Conservation (phyloP, 2,113 vertebrate species). For the Nerophis ophidion region DNA sequence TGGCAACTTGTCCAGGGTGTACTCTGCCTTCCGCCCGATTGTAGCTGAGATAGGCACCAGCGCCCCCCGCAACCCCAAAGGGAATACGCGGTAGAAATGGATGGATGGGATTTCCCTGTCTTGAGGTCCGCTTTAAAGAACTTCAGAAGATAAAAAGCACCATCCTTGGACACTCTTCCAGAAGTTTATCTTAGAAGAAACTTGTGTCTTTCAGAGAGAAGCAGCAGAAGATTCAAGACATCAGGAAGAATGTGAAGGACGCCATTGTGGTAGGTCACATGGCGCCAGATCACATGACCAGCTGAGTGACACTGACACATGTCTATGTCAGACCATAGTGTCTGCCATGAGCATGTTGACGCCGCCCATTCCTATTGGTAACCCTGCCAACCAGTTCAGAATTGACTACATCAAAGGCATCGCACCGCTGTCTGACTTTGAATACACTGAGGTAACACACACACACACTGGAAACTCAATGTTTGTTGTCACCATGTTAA, state of each 20-base stretch:
- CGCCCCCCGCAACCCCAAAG: too few species aligned
- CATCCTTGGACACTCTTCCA: background rate
- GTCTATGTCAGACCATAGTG: constrained; percentile 49
- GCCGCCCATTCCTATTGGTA: constrained; percentile 49
- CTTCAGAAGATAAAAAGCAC: background rate
- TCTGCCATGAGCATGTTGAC: constrained; percentile 52
- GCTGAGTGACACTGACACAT: background rate
- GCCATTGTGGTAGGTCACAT: constrained; percentile 58
- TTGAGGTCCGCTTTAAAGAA: background rate
- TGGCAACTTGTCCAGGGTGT: too few species aligned
- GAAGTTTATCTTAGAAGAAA: background rate
- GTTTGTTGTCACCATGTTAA: constrained; percentile 61
- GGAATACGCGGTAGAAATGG: too few species aligned
- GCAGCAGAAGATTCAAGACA: constrained; percentile 56
- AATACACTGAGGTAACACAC: constrained; percentile 56
- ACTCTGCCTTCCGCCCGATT: too few species aligned
- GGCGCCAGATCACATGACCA: constrained; percentile 29
- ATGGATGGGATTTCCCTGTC: too few species aligned
- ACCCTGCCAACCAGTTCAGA: constrained; percentile 55
- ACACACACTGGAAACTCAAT: constrained; percentile 21
- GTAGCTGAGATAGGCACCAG: too few species aligned
- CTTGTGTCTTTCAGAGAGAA: constrained; percentile 51
- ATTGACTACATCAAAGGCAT: constrained; percentile 59
- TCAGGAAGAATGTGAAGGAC: constrained; percentile 64
- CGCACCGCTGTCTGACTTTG: constrained; percentile 56